Base-by-base conservation (phyloP, 2,797 vertebrate species). In the Enteromius unitaeniatus region DNA sequence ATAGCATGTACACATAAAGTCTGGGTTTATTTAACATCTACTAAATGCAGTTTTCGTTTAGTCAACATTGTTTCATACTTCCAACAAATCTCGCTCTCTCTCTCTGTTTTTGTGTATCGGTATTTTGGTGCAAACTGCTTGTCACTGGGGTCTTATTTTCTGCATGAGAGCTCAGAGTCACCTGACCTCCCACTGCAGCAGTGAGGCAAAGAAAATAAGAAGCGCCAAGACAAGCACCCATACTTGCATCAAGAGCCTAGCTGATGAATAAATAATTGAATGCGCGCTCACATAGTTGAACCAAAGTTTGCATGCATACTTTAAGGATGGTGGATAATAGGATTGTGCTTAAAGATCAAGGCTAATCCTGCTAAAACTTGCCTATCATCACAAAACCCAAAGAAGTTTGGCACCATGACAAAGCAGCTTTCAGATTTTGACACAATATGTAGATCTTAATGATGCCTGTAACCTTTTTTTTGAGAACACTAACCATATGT, bases 161-260 rank as follows among this genome's bases (percentile, higher is more conserved):
- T 84, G 60, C 49, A 34, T 45, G 42, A 72, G 55, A 17, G 31
- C 79, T 28, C 74, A 14, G 64, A 68, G 51, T 69, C 64, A 68
- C 72, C 72, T 81, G 78, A 85, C 73, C 79, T 85, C 73, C n/a
- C 53, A n/a, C 73, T 81, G 79, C 28, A 70, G 26, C 69, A 64
- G 26, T 64, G 49, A 85, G 9, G 51, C 64, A 14, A 47, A 51
- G 21, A 68, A 58, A 26, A 75, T 15, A 81, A 73, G 53, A 81
- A 40, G 19, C 6, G 9, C 68, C 53, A 73, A 55, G 68, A 75
- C 73, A 75, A 55, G 49, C 73, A 62, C 37, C 26, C 79, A 49
- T 34, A 23, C 69, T 62, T 55, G 1, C 58, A 28, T 58, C 70
- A 53, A 45, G 45, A 65, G 80, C 31, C 49, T 19, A 6, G 17